Evolutionary conservation across 2,113 vertebrate species (phyloP), one percentile per base, ranked within the genome.

Genomic region (Pseudolaguvia tuberculata): DNA sequence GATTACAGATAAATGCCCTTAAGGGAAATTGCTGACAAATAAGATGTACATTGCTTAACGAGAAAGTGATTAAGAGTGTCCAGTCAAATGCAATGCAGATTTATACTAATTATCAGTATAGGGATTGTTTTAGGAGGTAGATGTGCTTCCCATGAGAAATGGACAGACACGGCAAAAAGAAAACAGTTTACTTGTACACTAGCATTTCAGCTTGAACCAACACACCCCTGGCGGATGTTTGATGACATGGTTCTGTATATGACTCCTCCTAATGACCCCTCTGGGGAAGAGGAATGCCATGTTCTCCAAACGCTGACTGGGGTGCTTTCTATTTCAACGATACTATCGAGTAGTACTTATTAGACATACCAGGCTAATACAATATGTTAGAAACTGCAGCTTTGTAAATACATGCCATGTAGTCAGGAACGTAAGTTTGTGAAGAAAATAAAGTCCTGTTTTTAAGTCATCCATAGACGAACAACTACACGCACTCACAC

Each of bases 31-130:
- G 48, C 68, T 82, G 78, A 86, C 76, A 77, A 21, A 61, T 58
- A 21, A 52, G 45, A 27, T 73, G 65, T 62, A 72, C 78, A 77
- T 71, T 76, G 65, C 69, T 73, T 75, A 71, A 66, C 25, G 45
- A 21, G 71, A 39, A 39, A 63, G 72, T 82, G 79, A 86, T 84
- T 84, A 85, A 84, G 77, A 75, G 56, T 23, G 63, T 58, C 79
- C 82, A 83, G 86, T 82, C 75, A 83, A 83, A 71, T 74, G 67
- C 77, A 83, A 83, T 86, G 77, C 85, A 81, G 75, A 86, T 70
- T 80, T 76, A 57, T 72, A 47, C 52, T 66, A 73, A 76, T 76
- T 50, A 67, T 50, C 47, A 67, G 45, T 67, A 31, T 31, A 76
- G 21, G 65, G 59, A 72, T 72, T 67, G 23, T 50, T 67, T 9